A percentile compares a stretch with the other conserved stretches of the same genome.
These are phyloP conservation scores for Ferdinandea cuprea DNA, from an alignment of 2,888 invertebrate species.

Conservation along the genomic window DNA sequence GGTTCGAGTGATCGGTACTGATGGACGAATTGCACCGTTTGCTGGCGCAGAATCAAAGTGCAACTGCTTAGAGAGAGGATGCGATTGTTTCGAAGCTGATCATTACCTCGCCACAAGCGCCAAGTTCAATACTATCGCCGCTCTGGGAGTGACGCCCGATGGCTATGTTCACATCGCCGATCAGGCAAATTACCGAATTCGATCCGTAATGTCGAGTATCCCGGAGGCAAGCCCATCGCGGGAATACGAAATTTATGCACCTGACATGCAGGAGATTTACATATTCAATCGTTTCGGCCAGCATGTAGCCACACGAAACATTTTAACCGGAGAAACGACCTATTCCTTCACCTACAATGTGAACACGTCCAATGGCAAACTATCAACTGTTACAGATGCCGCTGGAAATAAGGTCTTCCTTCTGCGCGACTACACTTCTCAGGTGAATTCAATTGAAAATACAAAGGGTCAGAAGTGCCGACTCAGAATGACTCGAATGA, in stretches of 20 bases:
- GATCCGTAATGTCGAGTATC: slow-evolving; percentile 94
- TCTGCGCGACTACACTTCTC: slow-evolving; percentile 91
- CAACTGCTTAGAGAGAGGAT: slow-evolving; percentile 94
- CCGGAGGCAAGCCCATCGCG: slow-evolving; percentile 92
- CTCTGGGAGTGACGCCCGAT: slow-evolving; percentile 96
- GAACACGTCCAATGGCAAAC: slow-evolving; percentile 97
- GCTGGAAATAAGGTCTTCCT: slow-evolving; percentile 95
- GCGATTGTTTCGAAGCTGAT: slow-evolving; percentile 96
- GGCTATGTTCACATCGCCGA: slow-evolving; percentile 98
- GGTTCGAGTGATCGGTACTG: slow-evolving; percentile 94
- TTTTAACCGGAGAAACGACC: slow-evolving; percentile 96
- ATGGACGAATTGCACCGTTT: slow-evolving; percentile 96
- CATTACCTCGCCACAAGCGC: slow-evolving; percentile 96
- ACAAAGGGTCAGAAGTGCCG: slow-evolving; percentile 96
- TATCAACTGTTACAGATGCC: slow-evolving; percentile 96
- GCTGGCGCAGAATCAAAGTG: slow-evolving; percentile 97
- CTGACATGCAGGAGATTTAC: slow-evolving; percentile 97
- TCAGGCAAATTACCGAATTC: slow-evolving; percentile 94
- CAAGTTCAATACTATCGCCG: slow-evolving; percentile 96
- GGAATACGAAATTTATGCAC: slow-evolving; percentile 97
- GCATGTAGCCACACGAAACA: slow-evolving; percentile 96
- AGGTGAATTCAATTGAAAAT: slow-evolving; percentile 96
- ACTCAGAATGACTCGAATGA: slow-evolving; percentile 95
- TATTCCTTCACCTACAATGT: slow-evolving; percentile 98
- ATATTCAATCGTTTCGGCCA: slow-evolving; percentile 97